Evolutionary conservation across 2,888 invertebrate species (phyloP).

Genomic region (Agrotis exclamationis): DNA sequence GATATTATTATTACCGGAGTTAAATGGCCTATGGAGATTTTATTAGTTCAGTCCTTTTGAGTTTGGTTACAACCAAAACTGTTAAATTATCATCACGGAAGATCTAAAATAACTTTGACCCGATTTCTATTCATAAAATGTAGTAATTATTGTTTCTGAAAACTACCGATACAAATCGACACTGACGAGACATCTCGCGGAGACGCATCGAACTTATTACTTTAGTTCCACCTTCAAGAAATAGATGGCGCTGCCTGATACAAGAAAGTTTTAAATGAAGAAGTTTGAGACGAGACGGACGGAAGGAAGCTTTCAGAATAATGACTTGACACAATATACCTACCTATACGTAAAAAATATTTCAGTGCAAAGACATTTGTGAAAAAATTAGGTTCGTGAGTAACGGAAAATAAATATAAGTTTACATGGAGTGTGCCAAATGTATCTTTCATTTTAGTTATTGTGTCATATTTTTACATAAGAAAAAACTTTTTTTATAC

Average conservation of each 20-base stretch:
- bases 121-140: slow-evolving; percentile 27
- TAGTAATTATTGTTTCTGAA: slow-evolving; percentile 38
- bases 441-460: slow-evolving; percentile 15
- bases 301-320: slow-evolving; percentile 36
- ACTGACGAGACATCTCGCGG: slow-evolving; percentile 73
- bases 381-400: slow-evolving; percentile 12
- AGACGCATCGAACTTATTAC: slow-evolving; percentile 63
- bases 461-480: slow-evolving; percentile 22
- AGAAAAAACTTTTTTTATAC: neutral
- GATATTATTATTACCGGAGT: too few species aligned
- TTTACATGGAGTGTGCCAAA: slow-evolving; percentile 40
- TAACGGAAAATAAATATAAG: slow-evolving; percentile 48
- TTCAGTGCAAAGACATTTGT: slow-evolving; percentile 21
- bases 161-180: slow-evolving; percentile 30
- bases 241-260: slow-evolving; percentile 80
- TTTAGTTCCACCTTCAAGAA: slow-evolving; percentile 40
- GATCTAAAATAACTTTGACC: slow-evolving; percentile 27
- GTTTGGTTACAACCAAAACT: slow-evolving; percentile 24
- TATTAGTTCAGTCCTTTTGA: too few species aligned
- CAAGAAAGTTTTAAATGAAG: slow-evolving; percentile 34
- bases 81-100: slow-evolving; percentile 62
- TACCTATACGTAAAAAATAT: slow-evolving; percentile 32
- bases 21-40: too few species aligned
- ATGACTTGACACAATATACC: slow-evolving; percentile 29
- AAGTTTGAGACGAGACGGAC: slow-evolving; percentile 9